Base-by-base conservation (phyloP, 2,888 invertebrate species). In the Allacma fusca region DNA sequence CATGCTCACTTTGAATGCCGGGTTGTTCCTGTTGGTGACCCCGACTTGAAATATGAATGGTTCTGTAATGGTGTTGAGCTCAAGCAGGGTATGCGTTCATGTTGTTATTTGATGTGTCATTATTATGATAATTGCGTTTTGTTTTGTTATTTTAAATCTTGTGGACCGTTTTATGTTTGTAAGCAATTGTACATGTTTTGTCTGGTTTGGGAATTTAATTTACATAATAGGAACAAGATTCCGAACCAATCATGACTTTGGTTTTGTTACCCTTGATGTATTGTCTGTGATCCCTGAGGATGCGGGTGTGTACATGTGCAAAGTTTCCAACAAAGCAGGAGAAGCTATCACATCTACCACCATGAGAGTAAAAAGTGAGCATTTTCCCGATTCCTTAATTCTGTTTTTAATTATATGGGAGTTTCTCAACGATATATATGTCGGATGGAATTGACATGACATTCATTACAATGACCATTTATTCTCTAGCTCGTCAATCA, bases 11-110 rank as follows among this genome's bases (percentile, higher is more conserved):
- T 94, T 85, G 95, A 96, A 87, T 95, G 95, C 71, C 91, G 95
- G 70, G 95, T 96, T 28, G 94, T 95, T 59, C 96, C 96, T 13
- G 94, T 97, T 76, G 97, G 97, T 9, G 98, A 98, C 87, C 92
- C 97, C 1, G 94, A 92, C 83, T 89, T 98, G 85, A 91, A 93
- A 85, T 96, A 96, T 85, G 95, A 97, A 88, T 98, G 98, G 98
- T 97, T 93, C 87, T 93, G 96, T 82, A 97, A 98, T 86, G 97
- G 96, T 74, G 92, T 95, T 5, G 96, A 96, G 87, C 89, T 98
- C 69, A 93, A 95, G 88, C 92, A 95, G 91, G 96, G 96, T 91
- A 88, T 86, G 23, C n/a, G 34, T 44, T 29, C 28, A n/a, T 76
- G 16, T 50, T 59, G 43, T 50, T 71, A 21, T 75, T 21, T 28